These are phyloP conservation scores for Tyria jacobaeae DNA, from an alignment of 2,888 invertebrate species.

Conservation along the genomic window DNA sequence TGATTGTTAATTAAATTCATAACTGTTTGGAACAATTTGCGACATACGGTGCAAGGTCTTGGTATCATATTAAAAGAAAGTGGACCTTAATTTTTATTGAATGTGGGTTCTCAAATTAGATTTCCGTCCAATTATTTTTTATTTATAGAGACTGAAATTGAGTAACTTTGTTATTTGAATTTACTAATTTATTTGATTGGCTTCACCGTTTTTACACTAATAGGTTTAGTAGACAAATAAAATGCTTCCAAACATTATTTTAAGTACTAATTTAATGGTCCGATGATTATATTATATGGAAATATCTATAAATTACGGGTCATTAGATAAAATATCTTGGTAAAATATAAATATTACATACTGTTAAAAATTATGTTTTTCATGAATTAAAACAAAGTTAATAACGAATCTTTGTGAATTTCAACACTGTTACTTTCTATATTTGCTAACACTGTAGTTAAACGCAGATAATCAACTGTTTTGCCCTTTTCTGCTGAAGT, in stretches of 20 bases:
- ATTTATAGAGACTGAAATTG: constrained; percentile 31
- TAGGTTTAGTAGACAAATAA: constrained; percentile 12
- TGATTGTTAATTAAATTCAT: neutral
- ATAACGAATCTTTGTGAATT: no score
- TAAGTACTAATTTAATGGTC: constrained; percentile 16
- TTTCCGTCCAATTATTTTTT: constrained; percentile 45
- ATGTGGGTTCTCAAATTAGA: constrained; percentile 13
- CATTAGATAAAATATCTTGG: no score
- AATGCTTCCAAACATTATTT: constrained; percentile 7
- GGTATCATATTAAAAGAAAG: no score
- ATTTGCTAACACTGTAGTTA: no score
- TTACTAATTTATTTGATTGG: constrained; percentile 10
- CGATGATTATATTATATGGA: neutral
- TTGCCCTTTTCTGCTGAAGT: neutral
- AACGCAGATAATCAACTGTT: no score
- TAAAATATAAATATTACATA: no score
- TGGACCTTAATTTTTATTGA: constrained; percentile 11
- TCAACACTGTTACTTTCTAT: no score
- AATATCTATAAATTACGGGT: neutral
- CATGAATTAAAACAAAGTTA: no score
- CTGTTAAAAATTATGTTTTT: no score
- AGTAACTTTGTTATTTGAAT: constrained; percentile 18
- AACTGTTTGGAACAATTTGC: neutral
- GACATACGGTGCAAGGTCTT: neutral
- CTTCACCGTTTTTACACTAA: constrained; percentile 18